These are phyloP conservation scores for Hemicrepidius hirtus DNA, from an alignment of 2,888 invertebrate species.

Conservation along the genomic window DNA sequence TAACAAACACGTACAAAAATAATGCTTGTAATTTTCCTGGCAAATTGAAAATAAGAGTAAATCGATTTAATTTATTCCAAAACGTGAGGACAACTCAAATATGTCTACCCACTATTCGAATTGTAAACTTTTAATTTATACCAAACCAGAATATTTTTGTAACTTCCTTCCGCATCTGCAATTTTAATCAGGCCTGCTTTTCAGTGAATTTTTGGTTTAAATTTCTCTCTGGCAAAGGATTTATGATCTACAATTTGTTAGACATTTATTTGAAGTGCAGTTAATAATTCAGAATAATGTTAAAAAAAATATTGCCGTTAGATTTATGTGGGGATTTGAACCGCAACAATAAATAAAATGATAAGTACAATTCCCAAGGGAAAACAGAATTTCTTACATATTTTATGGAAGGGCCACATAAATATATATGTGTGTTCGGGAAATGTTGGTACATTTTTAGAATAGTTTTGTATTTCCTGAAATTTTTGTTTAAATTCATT, in stretches of 20 bases:
- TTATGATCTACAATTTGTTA: no score
- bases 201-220: background rate
- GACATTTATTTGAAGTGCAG: background rate
- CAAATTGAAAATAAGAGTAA: background rate
- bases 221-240: background rate
- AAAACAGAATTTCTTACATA: slow-evolving; percentile 19
- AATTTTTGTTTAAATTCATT: no score
- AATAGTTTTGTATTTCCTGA: no score
- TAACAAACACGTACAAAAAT: no score
- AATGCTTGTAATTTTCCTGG: background rate
- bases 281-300: background rate
- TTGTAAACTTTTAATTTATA: background rate
- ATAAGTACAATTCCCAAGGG: background rate
- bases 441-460: no score
- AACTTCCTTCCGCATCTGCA: background rate
- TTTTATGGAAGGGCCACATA: slow-evolving; percentile 11
- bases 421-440: slow-evolving; percentile 3
- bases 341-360: slow-evolving; percentile 3
- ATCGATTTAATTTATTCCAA: background rate
- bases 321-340: slow-evolving; percentile 4
- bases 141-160: background rate
- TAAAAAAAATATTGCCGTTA: background rate
- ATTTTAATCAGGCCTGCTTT: background rate
- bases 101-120: background rate
- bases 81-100: background rate